phyloP scores from a whole-genome alignment of 2,797 vertebrate genomes.

The Halcyon smyrnensis region DNA sequence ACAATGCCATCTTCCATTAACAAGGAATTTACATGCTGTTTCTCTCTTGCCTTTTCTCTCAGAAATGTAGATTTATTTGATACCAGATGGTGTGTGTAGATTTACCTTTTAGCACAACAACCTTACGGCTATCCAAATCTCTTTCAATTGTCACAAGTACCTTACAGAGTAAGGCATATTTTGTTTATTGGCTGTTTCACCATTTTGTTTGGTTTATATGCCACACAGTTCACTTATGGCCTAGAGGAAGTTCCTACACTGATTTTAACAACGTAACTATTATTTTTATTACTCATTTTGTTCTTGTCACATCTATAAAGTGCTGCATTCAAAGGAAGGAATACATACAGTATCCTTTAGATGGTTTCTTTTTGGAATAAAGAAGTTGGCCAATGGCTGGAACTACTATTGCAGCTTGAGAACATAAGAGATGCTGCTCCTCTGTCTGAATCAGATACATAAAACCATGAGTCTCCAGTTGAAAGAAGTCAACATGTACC shows the following conservation, averaged over 20 bases:
- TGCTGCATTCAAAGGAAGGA: not conserved
- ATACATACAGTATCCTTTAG: not conserved
- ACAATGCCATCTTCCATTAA: not conserved
- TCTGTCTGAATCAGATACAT: not conserved
- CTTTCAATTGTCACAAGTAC: not conserved
- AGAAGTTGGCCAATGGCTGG: not conserved
- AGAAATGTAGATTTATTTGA: not conserved
- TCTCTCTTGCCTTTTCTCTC: not conserved
- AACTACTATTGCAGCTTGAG: not conserved
- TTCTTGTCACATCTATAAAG: not conserved
- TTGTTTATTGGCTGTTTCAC: not conserved
- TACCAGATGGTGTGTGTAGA: not conserved
- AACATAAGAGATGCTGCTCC: not conserved
- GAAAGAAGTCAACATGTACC: not conserved
- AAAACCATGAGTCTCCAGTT: not conserved
- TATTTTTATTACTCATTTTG: not conserved
- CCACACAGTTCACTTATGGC: not conserved
- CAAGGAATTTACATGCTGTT: not conserved
- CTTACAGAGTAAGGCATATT: not conserved
- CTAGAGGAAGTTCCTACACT: not conserved
- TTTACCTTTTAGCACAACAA: not conserved
- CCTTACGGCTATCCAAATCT: not conserved
- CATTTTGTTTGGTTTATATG: not conserved
- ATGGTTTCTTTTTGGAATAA: not conserved
- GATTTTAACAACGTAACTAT: not conserved